phyloP scores from a whole-genome alignment of 1,140 invertebrate species.

The Meloidogyne hapla region DNA sequence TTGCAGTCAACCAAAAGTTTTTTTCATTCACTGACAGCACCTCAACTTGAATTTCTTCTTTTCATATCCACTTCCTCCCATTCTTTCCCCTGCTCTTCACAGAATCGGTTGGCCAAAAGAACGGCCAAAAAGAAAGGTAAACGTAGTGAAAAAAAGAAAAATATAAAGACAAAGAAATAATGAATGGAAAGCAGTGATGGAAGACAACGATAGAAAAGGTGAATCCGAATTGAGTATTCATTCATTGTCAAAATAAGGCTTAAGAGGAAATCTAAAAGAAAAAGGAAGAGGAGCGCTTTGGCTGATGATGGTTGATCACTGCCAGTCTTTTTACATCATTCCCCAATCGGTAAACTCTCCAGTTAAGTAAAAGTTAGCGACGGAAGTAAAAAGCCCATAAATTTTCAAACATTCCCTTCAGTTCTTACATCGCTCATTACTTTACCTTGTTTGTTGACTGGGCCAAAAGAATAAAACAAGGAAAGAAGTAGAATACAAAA shows the following conservation, averaged over 20 bases:
- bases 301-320: neutral
- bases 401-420: neutral
- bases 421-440: neutral
- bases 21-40: neutral
- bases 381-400: constrained; percentile 19
- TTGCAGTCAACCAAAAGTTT: neutral
- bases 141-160: neutral
- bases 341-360: neutral
- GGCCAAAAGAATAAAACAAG: neutral
- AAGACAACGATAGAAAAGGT: neutral
- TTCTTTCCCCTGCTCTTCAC: neutral
- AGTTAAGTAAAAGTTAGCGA: neutral
- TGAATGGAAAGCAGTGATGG: neutral
- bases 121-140: constrained; percentile 2
- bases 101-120: neutral
- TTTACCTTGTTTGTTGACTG: constrained; percentile 13
- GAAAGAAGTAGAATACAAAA: neutral
- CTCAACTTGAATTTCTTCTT: neutral
- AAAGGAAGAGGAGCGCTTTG: neutral
- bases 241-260: neutral
- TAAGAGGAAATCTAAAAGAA: neutral
- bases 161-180: neutral
- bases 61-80: neutral
- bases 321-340: neutral
- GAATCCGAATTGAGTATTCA: constrained; percentile 6